These are phyloP conservation scores for Patella pellucida DNA, from an alignment of 2,888 invertebrate species.

Conservation along the genomic window DNA sequence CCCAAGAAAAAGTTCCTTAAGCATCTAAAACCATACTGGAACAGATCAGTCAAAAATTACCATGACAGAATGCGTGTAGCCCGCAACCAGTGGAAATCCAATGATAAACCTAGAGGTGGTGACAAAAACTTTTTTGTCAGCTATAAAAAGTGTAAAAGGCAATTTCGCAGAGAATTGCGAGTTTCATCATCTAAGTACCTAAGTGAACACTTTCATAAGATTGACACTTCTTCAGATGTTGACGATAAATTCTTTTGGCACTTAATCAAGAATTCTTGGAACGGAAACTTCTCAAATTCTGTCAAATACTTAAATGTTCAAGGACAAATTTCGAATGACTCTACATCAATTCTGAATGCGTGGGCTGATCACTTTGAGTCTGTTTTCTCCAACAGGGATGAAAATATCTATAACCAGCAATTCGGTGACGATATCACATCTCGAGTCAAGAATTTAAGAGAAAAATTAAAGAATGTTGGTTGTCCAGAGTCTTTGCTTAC, in stretches of 20 bases:
- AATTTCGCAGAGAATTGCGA: not conserved
- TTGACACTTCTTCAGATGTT: not conserved
- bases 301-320: not conserved
- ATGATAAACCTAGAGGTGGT: not conserved
- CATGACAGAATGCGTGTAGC: not conserved
- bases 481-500: not conserved
- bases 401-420: too few species aligned
- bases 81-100: not conserved
- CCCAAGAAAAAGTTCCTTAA: not conserved
- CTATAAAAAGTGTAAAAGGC: not conserved
- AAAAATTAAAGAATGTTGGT: not conserved
- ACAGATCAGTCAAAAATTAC: not conserved
- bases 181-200: not conserved
- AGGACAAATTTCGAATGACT: not conserved
- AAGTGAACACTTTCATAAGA: not conserved
- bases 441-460: not conserved
- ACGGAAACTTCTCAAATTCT: not conserved
- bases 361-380: not conserved
- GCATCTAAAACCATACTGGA: not conserved
- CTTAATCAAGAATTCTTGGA: not conserved
- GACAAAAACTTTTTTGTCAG: not conserved
- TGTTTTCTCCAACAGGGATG: too few species aligned
- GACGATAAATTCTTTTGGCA: not conserved
- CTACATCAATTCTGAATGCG: not conserved
- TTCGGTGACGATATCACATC: not conserved